phyloP scores from a whole-genome alignment of 2,888 invertebrate species.

The Hemistola chrysoprasaria region DNA sequence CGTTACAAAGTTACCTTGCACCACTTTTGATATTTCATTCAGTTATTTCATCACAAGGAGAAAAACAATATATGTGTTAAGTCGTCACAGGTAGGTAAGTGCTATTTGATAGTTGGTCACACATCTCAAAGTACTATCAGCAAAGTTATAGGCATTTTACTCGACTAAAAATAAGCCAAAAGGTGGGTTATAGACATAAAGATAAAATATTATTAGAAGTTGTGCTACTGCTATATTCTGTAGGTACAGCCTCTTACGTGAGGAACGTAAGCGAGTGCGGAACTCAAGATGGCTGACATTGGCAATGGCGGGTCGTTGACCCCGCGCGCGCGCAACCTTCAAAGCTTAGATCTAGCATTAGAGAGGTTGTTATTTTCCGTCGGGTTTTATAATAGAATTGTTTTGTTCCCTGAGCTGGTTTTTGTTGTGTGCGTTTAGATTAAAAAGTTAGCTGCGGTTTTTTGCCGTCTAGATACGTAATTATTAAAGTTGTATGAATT shows the following conservation, averaged over 20 bases:
- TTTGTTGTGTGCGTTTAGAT: conserved; percentile 7
- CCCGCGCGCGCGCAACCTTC: conserved; percentile 76
- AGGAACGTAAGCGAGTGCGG: conserved; percentile 80
- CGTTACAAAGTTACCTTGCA: too few relatives aligned
- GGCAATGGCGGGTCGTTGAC: conserved; percentile 78
- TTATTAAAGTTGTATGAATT: conserved; percentile 6
- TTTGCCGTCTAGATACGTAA: conserved; percentile 26
- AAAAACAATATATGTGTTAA: too few relatives aligned
- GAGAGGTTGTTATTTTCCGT: conserved; percentile 76
- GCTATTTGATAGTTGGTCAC: too few relatives aligned
- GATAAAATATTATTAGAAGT: conserved; percentile 1
- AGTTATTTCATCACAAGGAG: too few relatives aligned
- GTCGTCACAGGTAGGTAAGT: too few relatives aligned
- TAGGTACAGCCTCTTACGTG: conserved; percentile 75
- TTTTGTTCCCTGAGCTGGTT: conserved; percentile 37
- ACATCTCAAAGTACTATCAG: too few relatives aligned
- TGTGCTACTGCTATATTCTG: conserved; percentile 12
- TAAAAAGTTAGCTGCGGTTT: conserved; percentile 27
- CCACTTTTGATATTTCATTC: too few relatives aligned
- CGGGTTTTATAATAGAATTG: conserved; percentile 54
- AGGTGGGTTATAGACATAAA: too few relatives aligned
- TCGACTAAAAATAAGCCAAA: too few relatives aligned
- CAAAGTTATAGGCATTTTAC: too few relatives aligned
- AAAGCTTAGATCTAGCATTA: conserved; percentile 79
- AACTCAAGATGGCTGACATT: conserved; percentile 83